These are phyloP conservation scores for Clarias macrocephalus DNA, from an alignment of 2,113 vertebrate species.

Conservation along the genomic window DNA sequence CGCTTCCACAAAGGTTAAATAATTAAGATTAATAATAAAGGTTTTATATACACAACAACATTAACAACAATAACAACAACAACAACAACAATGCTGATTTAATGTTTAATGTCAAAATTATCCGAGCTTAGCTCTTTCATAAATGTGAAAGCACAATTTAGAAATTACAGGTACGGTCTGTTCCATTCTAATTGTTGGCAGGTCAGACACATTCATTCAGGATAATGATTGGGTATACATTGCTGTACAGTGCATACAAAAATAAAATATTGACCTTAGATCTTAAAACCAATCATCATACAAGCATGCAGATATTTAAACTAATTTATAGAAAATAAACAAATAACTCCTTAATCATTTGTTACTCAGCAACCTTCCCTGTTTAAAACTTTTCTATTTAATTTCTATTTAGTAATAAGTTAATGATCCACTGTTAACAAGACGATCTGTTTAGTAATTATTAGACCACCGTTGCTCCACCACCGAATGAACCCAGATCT, in stretches of 20 bases:
- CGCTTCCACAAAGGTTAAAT: not conserved
- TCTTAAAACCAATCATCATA: not conserved
- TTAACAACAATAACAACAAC: not conserved
- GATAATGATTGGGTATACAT: not conserved
- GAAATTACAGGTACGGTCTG: not conserved
- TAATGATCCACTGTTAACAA: not conserved
- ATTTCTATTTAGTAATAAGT: conserved; percentile 13
- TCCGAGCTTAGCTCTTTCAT: not conserved
- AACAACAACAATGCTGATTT: not conserved
- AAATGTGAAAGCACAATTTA: not conserved
- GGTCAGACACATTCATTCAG: not conserved
- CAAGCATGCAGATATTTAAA: not conserved
- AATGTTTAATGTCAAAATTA: not conserved
- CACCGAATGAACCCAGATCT: not conserved
- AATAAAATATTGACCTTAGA: not conserved
- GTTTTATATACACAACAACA: not conserved
- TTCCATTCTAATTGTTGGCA: not conserved
- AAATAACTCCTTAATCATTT: not conserved
- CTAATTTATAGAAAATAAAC: not conserved
- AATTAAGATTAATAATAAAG: not conserved
- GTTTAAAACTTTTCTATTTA: not conserved
- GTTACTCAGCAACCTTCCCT: not conserved
- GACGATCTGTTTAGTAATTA: not conserved
- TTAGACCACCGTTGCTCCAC: not conserved
- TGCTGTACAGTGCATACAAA: not conserved